Evolutionary conservation across 2,888 invertebrate species (phyloP), one percentile per base, ranked within the genome.

Genomic region (Coremacera marginata): DNA sequence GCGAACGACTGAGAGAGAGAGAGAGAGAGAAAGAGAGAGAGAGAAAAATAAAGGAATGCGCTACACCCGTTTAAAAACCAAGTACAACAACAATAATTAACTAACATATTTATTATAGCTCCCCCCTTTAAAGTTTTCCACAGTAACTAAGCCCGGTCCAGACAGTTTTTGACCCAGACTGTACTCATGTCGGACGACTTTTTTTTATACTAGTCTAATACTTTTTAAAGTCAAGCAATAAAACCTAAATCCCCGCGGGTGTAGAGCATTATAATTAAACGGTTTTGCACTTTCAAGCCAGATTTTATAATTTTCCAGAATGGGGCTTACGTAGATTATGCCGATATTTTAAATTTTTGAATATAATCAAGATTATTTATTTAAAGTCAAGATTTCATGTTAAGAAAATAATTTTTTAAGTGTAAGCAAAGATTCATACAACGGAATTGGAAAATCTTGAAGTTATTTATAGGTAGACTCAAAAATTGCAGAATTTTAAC

Each of bases 271-370:
- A 27, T 19, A 52, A 51, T 19, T 63, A 44, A 37, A 51, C 55
- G 3, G 52, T 52, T 67, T 55, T 70, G 68, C 68, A 75, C 75
- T 75, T 75, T 75, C 68, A 70, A 75, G 75, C 75, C 75, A 75
- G 75, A 75, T 75, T 70, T 71, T 49, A 49, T 27, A 65, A 74
- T 74, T 74, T 74, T 67, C 74, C 74, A 74, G 74, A 74, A 74
- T 74, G 74, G 67, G 65, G 52, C 57, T 71, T 51, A 49, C 27
- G 27, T 16, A 37, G 22, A 68, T 44, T n/a, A 68, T 27, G 49
- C 1, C 44, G 44, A 11, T 44, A 44, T 1, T 44, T 44, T 44
- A 11, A 11, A 44, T 44, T 44, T 14, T 44, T 31, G 31, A 31
- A 5, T 31, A 5, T 3, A 31, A n/a, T n/a, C n/a, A n/a, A n/a